phyloP scores from a whole-genome alignment of 2,113 vertebrate genomes.

The Sardina pilchardus region DNA sequence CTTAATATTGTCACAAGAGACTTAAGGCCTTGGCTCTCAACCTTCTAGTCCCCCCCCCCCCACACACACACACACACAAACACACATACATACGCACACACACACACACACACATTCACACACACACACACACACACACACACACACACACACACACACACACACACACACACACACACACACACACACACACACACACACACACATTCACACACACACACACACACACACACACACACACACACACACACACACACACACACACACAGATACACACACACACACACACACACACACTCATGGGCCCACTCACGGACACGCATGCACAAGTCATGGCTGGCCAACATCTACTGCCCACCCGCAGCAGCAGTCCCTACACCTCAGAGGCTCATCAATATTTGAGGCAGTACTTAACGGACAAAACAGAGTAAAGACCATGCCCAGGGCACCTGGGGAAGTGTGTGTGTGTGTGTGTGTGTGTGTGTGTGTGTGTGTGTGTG shows the following conservation, averaged over 20 bases:
- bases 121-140: conserved; percentile 34
- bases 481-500: background rate
- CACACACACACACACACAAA: conserved; percentile 21
- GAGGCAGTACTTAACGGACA: conserved; percentile 74
- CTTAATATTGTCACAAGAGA: background rate
- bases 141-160: conserved; percentile 31
- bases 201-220: no score
- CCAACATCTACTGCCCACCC: conserved; percentile 51
- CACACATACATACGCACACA: background rate
- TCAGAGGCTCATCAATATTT: conserved; percentile 76
- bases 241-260: background rate
- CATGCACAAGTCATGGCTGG: conserved; percentile 11
- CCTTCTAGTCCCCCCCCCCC: background rate
- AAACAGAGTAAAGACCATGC: conserved; percentile 69
- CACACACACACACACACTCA: conserved; percentile 33
- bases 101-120: conserved; percentile 24
- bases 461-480: conserved; percentile 29
- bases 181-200: conserved; percentile 33
- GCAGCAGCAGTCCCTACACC: conserved; percentile 61
- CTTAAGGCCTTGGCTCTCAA: background rate
- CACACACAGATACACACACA: conserved; percentile 25
- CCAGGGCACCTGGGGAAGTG: conserved; percentile 62
- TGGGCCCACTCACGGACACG: no score
- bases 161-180: conserved; percentile 31
- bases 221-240: conserved; percentile 22